Percentiles rank a stretch among this genome's conserved stretches.
Conservation (phyloP, 2,113 vertebrate genomes). For the Prionailurus viverrinus region DNA sequence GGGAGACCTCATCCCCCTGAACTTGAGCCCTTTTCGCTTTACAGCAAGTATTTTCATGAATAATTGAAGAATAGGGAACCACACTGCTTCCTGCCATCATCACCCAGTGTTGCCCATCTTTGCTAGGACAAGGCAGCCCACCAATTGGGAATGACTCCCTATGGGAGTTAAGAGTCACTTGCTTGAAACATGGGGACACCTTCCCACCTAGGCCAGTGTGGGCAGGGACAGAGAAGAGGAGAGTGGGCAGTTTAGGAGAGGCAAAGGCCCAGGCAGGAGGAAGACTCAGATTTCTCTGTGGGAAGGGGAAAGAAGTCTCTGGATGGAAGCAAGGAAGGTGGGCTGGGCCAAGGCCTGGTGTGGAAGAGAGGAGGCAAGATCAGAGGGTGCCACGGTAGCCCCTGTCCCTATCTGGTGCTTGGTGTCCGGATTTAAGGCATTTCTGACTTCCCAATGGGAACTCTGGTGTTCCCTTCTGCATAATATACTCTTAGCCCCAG, state of each 20-base stretch:
- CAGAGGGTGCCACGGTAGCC: fast-evolving
- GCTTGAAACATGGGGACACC: neutral
- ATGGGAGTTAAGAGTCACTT: neutral
- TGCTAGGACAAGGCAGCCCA: neutral
- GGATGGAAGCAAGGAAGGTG: too few relatives aligned
- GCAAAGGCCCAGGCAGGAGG: neutral
- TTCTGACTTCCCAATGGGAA: neutral
- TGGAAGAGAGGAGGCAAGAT: neutral
- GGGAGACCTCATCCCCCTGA: neutral
- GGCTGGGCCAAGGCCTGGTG: fast-evolving
- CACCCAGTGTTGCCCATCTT: neutral
- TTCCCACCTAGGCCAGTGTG: neutral
- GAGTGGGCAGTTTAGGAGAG: neutral
- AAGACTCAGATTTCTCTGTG: neutral
- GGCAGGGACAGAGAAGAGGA: neutral
- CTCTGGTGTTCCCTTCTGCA: neutral
- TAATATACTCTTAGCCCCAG: neutral
- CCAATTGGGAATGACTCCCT: neutral
- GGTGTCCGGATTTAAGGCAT: neutral
- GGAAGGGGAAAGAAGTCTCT: neutral
- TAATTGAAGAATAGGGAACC: neutral
- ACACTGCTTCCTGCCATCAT: neutral
- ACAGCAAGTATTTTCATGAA: neutral
- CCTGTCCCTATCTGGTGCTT: neutral
- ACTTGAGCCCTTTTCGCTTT: neutral